Evolutionary conservation across 2,797 vertebrate species (phyloP), one percentile per base, ranked within the genome.

Genomic region (Danio aesculapii): DNA sequence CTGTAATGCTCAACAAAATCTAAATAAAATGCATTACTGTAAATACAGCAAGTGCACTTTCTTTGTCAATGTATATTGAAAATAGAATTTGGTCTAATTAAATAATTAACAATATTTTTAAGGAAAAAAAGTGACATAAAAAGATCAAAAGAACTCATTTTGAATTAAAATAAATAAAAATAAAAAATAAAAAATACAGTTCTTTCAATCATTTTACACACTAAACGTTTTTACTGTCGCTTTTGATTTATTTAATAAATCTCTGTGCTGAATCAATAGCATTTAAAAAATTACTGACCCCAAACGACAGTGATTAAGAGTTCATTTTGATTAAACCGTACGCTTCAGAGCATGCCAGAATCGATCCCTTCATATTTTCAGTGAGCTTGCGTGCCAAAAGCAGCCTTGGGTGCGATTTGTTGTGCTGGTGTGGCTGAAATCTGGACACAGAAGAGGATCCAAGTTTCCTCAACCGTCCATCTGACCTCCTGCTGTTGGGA

Each of bases 401-500:
- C 43, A 55, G 52, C 52, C 16, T n/a, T 68, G 2, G 0, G 39
- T 39, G 68, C 46, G 52, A 67, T 21, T 8, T 6, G 19, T 17
- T 12, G 41, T 47, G 53, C 49, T 49, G 19, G 30, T 16, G 44
- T 73, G 8, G 6, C 5, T 16, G 53, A 77, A 77, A 77, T 68
- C 76, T 64, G 66, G 53, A 17, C 30, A 59, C 21, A 78, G 49
- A 49, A 78, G 21, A 63, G 30, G 47, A 62, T 53, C 67, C 77
- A 75, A 62, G 72, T 75, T 75, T 75, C 58, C 21, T 50, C 72
- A 79, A 77, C 76, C 19, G 76, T 69, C 64, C 64, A 68, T 68
- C 63, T 58, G 44, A 78, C 55, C 64, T 67, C 63, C 64, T 41
- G 63, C 67, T 16, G n/a, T 43, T 59, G 43, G 58, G 41, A 63